Evolutionary conservation across 2,113 vertebrate species (phyloP).

Genomic region (Sylvicapra grimmia): DNA sequence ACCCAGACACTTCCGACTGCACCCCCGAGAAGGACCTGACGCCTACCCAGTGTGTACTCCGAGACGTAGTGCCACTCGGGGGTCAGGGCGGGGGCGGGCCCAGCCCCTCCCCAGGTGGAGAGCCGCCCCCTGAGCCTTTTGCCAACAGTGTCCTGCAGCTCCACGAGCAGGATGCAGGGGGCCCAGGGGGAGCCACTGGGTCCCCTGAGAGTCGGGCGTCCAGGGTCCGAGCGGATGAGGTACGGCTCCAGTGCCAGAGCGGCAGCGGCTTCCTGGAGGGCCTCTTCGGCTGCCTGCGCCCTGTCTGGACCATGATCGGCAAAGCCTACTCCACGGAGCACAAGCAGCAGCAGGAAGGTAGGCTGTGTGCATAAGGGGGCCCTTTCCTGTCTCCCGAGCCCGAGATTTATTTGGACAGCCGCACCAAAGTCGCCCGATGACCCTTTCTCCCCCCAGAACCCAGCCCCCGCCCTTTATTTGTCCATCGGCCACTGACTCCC

Average conservation of each 20-base stretch:
- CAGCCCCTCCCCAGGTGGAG: conserved; percentile 86
- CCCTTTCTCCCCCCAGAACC: no score
- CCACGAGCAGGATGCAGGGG: conserved; percentile 83
- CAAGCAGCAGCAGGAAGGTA: conserved; percentile 91
- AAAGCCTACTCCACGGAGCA: conserved; percentile 95
- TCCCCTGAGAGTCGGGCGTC: conserved; percentile 66
- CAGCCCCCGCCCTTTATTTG: background rate
- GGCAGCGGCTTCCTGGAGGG: conserved; percentile 92
- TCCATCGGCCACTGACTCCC: background rate
- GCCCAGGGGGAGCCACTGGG: conserved; percentile 61
- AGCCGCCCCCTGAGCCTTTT: conserved; percentile 86
- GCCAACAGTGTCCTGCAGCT: conserved; percentile 92
- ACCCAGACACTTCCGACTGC: conserved; percentile 88
- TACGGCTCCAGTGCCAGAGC: conserved; percentile 87
- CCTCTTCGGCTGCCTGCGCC: conserved; percentile 91
- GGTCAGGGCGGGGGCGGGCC: conserved; percentile 78
- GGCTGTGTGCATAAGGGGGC: conserved; percentile 37
- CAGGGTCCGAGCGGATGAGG: conserved; percentile 72
- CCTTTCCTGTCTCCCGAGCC: background rate
- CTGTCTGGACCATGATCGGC: conserved; percentile 97
- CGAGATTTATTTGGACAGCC: background rate
- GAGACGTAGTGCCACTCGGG: conserved; percentile 90
- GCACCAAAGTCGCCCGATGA: background rate
- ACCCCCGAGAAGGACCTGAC: conserved; percentile 93
- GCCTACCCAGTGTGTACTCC: conserved; percentile 93